Conservation (phyloP, 2,888 invertebrate species). For the Rhagium mordax region DNA sequence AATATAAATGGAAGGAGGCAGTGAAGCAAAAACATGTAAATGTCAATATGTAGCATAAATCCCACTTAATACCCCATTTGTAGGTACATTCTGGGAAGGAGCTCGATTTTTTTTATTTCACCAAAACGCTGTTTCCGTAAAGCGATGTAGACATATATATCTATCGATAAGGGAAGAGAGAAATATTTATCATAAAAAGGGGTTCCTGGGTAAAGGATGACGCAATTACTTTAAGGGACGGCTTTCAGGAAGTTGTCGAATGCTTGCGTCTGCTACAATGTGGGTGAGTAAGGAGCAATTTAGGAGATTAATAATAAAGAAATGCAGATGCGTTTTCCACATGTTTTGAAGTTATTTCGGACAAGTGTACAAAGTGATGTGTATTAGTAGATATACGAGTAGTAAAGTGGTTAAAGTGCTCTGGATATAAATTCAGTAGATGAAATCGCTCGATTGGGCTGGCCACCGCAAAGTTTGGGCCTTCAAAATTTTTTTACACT, state of each 20-base stretch:
- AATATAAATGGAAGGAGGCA: slow-evolving; percentile 45
- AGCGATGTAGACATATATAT: slow-evolving; percentile 7
- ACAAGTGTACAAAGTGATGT: too few species aligned
- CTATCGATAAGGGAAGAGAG: neutral
- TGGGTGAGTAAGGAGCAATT: too few species aligned
- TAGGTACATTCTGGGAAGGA: slow-evolving; percentile 27
- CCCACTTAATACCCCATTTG: slow-evolving; percentile 42
- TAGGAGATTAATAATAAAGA: too few species aligned
- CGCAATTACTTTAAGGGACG: neutral
- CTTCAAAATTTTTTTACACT: too few species aligned
- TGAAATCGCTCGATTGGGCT: too few species aligned
- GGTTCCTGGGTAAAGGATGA: neutral
- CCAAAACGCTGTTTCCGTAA: neutral
- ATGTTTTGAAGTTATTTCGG: too few species aligned
- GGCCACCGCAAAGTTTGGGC: too few species aligned
- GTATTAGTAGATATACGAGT: too few species aligned
- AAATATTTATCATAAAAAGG: slow-evolving; percentile 17
- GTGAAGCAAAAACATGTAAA: slow-evolving; percentile 44
- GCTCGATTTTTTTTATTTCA: slow-evolving; percentile 21
- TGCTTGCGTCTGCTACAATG: neutral
- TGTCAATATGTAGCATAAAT: slow-evolving; percentile 45
- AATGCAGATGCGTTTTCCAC: too few species aligned
- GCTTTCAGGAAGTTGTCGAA: neutral
- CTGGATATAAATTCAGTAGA: too few species aligned
- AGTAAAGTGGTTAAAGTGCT: too few species aligned